These are phyloP conservation scores for Rhyacophila brunnea DNA, from an alignment of 1,140 invertebrate genomes.

Conservation along the genomic window DNA sequence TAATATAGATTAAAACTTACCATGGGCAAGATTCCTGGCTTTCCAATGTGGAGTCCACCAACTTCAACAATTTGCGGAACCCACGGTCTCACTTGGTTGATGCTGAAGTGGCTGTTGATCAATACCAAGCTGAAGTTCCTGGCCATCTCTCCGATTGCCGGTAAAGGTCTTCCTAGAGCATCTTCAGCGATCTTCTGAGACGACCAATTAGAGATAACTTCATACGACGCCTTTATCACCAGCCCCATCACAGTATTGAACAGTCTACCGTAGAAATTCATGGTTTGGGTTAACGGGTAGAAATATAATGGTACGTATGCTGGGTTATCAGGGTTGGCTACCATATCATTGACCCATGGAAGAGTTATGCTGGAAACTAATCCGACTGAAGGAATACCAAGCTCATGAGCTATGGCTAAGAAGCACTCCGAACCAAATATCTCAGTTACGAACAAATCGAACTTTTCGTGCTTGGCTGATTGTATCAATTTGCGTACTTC, in stretches of 20 bases:
- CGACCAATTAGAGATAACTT: conserved; percentile 29
- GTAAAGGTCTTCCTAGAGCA: conserved; percentile 45
- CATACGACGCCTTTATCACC: conserved; percentile 28
- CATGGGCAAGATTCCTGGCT: conserved; percentile 41
- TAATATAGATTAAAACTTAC: conserved; percentile 35
- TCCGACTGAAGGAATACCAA: conserved; percentile 59
- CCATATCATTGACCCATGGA: conserved; percentile 61
- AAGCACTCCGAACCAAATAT: conserved; percentile 66
- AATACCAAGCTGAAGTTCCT: conserved; percentile 60
- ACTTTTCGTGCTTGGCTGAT: conserved; percentile 46
- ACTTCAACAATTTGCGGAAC: conserved; percentile 60
- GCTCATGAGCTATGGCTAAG: conserved; percentile 54
- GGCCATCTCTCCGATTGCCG: conserved; percentile 54
- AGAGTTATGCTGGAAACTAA: conserved; percentile 58
- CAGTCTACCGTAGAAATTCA: conserved; percentile 61
- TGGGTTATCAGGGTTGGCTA: conserved; percentile 62
- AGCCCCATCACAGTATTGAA: conserved; percentile 50
- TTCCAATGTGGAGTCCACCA: conserved; percentile 56
- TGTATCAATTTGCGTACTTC: conserved; percentile 43
- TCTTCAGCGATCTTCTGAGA: conserved; percentile 45
- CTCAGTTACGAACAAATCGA: conserved; percentile 67
- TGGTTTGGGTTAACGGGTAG: conserved; percentile 51
- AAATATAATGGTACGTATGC: conserved; percentile 61
- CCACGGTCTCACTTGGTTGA: conserved; percentile 59
- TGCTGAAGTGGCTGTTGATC: conserved; percentile 61